These are phyloP conservation scores for Ammodytes marinus DNA, from an alignment of 2,113 vertebrate genomes.

Conservation along the genomic window DNA sequence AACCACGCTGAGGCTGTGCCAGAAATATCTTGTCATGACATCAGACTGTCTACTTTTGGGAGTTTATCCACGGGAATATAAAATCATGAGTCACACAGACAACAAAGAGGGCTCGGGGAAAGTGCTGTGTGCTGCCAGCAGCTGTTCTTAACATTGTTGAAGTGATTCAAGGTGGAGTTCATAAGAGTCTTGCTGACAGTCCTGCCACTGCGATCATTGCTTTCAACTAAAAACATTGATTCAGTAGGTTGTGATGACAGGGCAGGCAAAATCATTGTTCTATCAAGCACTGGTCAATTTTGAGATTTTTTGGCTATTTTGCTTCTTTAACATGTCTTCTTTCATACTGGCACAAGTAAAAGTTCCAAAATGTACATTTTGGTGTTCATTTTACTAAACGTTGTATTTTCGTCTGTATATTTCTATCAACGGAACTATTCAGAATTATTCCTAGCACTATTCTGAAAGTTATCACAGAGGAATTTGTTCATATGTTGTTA, in stretches of 20 bases:
- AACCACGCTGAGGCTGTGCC: constrained; percentile 28
- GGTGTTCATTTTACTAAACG: no score
- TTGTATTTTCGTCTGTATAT: no score
- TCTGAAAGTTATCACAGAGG: no score
- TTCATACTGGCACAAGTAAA: no score
- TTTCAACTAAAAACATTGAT: neutral
- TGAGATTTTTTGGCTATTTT: no score
- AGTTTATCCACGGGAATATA: constrained; percentile 40
- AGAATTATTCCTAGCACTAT: no score
- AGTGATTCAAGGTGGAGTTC: constrained; percentile 17
- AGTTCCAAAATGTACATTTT: no score
- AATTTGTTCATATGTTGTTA: no score
- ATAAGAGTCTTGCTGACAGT: constrained; percentile 22
- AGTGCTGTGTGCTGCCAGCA: constrained; percentile 6
- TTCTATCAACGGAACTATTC: no score
- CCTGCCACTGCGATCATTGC: neutral
- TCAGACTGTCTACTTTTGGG: constrained; percentile 44
- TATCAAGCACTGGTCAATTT: no score
- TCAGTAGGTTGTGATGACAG: neutral
- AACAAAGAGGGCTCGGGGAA: constrained; percentile 39
- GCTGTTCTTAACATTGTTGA: constrained; percentile 21
- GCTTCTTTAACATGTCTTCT: no score
- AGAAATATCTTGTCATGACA: constrained; percentile 65
- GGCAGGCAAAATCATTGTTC: no score
- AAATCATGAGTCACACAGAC: constrained; percentile 27